Conservation (phyloP, 2,888 invertebrate genomes). For the Caenorhabditis japonica region DNA sequence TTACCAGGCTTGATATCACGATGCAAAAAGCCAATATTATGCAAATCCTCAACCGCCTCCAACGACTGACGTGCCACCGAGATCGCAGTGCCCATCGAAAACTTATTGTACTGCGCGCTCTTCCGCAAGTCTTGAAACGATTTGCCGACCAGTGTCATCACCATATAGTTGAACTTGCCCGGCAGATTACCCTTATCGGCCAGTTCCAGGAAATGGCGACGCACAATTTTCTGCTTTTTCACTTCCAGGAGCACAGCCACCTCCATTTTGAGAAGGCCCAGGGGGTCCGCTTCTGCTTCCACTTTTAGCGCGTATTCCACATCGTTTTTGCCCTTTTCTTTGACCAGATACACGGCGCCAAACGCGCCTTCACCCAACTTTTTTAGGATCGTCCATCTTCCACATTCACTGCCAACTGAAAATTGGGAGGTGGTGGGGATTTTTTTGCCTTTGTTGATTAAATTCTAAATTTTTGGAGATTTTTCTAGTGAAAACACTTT, state of each 20-base stretch:
- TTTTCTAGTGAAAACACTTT: no score
- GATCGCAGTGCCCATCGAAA: slow-evolving; percentile 60
- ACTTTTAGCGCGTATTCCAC: slow-evolving; percentile 58
- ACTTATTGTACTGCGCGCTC: slow-evolving; percentile 42
- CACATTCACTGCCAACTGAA: no score
- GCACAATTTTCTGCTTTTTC: slow-evolving; percentile 55
- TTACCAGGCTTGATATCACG: slow-evolving; percentile 64
- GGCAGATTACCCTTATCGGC: slow-evolving; percentile 66
- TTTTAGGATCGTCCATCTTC: no score
- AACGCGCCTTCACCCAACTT: slow-evolving; percentile 61
- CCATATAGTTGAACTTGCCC: slow-evolving; percentile 66
- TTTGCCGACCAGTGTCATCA: slow-evolving; percentile 69
- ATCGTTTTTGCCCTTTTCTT: slow-evolving; percentile 38
- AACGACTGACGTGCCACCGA: slow-evolving; percentile 58
- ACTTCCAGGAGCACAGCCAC: slow-evolving; percentile 69
- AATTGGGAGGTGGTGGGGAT: no score
- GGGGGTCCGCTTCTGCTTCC: slow-evolving; percentile 63
- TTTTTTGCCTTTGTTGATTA: no score
- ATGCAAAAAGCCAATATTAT: slow-evolving; percentile 58
- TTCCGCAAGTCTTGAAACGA: slow-evolving; percentile 54
- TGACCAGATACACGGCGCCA: slow-evolving; percentile 59
- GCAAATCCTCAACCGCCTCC: slow-evolving; percentile 61
- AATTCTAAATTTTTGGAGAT: no score
- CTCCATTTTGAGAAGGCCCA: slow-evolving; percentile 70
- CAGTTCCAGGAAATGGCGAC: slow-evolving; percentile 70